Base-by-base conservation (phyloP, 1,140 invertebrate genomes). In the Drosophila triauraria region DNA sequence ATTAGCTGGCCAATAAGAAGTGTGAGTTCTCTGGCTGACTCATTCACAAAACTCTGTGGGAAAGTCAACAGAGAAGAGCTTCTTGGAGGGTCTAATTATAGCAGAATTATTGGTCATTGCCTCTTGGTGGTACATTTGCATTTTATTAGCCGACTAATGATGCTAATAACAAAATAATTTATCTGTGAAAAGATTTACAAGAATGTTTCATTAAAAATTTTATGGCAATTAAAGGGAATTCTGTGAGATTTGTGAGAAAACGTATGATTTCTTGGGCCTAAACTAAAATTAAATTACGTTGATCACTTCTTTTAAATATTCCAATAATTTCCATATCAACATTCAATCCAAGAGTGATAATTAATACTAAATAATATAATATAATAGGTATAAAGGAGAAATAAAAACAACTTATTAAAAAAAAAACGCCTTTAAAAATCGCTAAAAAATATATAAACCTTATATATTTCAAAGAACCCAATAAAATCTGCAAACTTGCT, bases 1-100 rank as follows among this genome's bases (percentile, higher is more conserved):
- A 69, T 78, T 78, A 69, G 74, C 75, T 56, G 74, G 20, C 75
- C 75, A 61, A 61, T 68, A 67, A 57, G 74, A 54, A 67, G 62
- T 46, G 75, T 60, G 61, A 58, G 47, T 20, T 27, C 47, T 27
- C 47, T 59, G 20, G 7, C 27, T 62, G 71, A 74, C 35, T 53
- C 65, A 51, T 30, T 60, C 56, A 32, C 20, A 32, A 25, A 35
- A 23, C 7, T 72, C 23, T 53, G 62, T 72, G 69, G 53, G 69
- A 72, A 59, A 38, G 69, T 71, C 48, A 71, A 70, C 40, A 70
- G 7, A 20, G 35, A 35, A 50, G 20, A 20, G n/a, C n/a, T 51
- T 20, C n/a, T 13, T 6, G 43, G 3, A 8, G 67, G 17, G 23
- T n/a, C 10, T 10, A 42, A 27, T 43, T 27, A 20, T n/a, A 20